Base-by-base conservation (phyloP, 1,140 invertebrate genomes). In the Temnothorax longispinosus region DNA sequence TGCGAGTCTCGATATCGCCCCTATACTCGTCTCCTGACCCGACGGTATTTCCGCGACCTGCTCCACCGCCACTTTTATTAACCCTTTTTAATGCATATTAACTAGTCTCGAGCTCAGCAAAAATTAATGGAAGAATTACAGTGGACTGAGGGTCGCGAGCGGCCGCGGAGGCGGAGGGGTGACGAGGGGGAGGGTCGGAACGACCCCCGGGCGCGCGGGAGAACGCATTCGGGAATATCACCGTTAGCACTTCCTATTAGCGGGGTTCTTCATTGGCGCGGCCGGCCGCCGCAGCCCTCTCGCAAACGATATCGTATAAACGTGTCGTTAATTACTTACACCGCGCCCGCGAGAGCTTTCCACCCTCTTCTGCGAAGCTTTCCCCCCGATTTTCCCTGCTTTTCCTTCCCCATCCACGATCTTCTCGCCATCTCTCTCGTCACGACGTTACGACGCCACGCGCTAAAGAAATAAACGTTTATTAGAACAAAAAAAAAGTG, bases 281-380 rank as follows among this genome's bases (percentile, higher is more conserved):
- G 11, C 92, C 88, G 90, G 86, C 87, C 54, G 69, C 69, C 90
- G 81, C 87, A 77, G 86, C 90, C 92, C 91, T 91, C 88, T 87
- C 81, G 91, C 91, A 91, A 93, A 93, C 92, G 93, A 93, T 93
- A 92, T 93, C 93, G 93, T 93, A 94, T 94, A 95, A 95, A 94
- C 91, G 93, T 90, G 93, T 94, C 94, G 94, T 95, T 95, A 95
- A 95, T 94, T 95, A 95, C 94, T 94, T 94, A 94, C 89, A 90
- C 90, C 77, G 88, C 64, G 87, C 89, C 91, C 89, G 76, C 71
- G 85, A 84, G 60, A 91, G 87, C 86, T 65, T 32, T 62, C 77
- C 64, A 78, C 47, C 56, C 62, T 75, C 67, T 81, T 44, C 35
- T 47, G 21, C 38, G 27, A 54, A 69, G 38, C 85, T 50, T 10